Base-by-base conservation (phyloP, 2,888 invertebrate genomes). In the Euzetes globulus region DNA sequence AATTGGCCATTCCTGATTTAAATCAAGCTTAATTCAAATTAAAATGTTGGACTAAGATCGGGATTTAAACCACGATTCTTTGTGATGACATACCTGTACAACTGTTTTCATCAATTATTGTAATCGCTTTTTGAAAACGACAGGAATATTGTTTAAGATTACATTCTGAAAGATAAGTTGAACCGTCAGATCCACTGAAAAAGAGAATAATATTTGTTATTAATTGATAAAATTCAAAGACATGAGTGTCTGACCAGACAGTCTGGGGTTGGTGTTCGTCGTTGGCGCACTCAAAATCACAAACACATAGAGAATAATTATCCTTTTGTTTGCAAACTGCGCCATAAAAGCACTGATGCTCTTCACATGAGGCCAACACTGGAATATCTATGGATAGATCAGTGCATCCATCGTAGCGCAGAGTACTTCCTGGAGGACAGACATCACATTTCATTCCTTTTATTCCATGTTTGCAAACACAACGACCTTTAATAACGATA, bases 381-480 rank as follows among this genome's bases (percentile, higher is more conserved):
- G 19, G n/a, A 19, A 50, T 65, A n/a, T 13, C 63, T 13, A 72
- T 27, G n/a, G 72, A 65, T 25, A 52, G 86, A 83, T 86, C 81
- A 65, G 82, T 81, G 81, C 92, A 92, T 77, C 92, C 92, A 79
- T 88, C 88, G 1, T 90, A 88, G 19, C 90, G 90, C 27, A 92
- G 86, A 45, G 89, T 86, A 80, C 90, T 89, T 78, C 90, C 90
- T 80, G 89, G 89, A 6, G 88, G 88, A 75, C 81, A 82, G 9
- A 77, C 76, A 75, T 85, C 82, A 82, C 94, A 94, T 83, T 94
- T 93, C 82, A 91, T 90, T 6, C 94, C 94, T 79, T 89, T 88
- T 76, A 92, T 90, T 15, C 90, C 90, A 1, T 89, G 87, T 81
- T 90, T 91, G 84, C 94, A 95, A 47, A 92, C 90, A 82, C 94